Evolutionary conservation across 2,888 invertebrate genomes (phyloP).

Genomic region (Campopleginae sp.): DNA sequence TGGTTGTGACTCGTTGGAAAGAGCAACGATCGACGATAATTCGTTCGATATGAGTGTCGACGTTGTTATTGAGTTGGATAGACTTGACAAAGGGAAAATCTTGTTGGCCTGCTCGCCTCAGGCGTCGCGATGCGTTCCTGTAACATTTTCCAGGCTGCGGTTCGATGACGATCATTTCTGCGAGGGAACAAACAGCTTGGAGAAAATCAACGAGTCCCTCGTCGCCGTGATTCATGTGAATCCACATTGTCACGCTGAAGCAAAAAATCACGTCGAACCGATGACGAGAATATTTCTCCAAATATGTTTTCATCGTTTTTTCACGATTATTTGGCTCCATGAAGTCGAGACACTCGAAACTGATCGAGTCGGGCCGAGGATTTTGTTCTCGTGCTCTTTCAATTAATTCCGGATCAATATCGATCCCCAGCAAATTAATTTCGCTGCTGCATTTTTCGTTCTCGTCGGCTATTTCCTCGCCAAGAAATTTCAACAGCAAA

Average conservation of each 20-base stretch:
- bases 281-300: conserved; percentile 82
- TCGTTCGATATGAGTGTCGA: conserved; percentile 87
- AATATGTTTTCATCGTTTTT: conserved; percentile 84
- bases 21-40: conserved; percentile 84
- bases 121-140: conserved; percentile 89
- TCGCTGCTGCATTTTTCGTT: conserved; percentile 72
- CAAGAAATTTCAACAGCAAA: conserved; percentile 86
- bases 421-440: conserved; percentile 88
- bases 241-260: conserved; percentile 96
- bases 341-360: conserved; percentile 87
- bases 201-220: conserved; percentile 88
- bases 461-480: conserved; percentile 81
- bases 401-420: conserved; percentile 90
- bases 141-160: conserved; percentile 96
- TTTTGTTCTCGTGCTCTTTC: conserved; percentile 87
- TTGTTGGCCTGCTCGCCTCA: conserved; percentile 87
- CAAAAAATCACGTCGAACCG: conserved; percentile 90
- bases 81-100: conserved; percentile 87
- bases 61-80: conserved; percentile 87
- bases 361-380: conserved; percentile 80
- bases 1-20: conserved; percentile 86
- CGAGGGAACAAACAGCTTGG: conserved; percentile 85
- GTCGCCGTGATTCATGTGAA: conserved; percentile 94
- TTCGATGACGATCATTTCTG: conserved; percentile 89
- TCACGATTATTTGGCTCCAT: conserved; percentile 84